Conservation (phyloP, 2,888 invertebrate species). For the Schizaphis graminum region DNA sequence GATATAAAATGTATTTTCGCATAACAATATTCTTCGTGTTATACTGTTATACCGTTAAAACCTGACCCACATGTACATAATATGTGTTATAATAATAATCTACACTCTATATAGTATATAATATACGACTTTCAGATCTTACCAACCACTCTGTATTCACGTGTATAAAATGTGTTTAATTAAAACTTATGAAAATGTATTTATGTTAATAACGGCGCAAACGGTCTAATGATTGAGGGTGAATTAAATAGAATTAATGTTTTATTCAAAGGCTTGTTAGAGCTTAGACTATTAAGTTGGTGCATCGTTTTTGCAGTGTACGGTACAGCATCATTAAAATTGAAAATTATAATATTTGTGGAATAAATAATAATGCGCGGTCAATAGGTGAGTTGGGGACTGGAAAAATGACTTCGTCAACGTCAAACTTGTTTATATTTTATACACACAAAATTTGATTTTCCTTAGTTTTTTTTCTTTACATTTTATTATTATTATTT, state of each 20-base stretch:
- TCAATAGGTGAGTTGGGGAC: background rate
- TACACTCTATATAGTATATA: background rate
- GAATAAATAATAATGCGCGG: constrained; percentile 57
- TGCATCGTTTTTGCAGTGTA: constrained; percentile 52
- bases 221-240: constrained; percentile 56
- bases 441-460: constrained; percentile 26
- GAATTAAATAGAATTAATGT: constrained; percentile 62
- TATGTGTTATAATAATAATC: background rate
- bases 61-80: background rate
- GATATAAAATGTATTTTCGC: background rate
- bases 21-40: background rate
- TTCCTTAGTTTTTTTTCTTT: background rate
- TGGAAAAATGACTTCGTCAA: constrained; percentile 37
- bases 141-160: background rate
- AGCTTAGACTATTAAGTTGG: constrained; percentile 56
- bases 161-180: constrained; percentile 64
- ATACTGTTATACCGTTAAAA: background rate
- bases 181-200: constrained; percentile 66
- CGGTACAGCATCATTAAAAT: constrained; percentile 58
- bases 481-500: background rate
- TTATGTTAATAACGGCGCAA: constrained; percentile 61
- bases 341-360: constrained; percentile 63
- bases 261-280: constrained; percentile 65
- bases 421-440: constrained; percentile 50
- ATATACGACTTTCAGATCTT: background rate